Conservation (phyloP, 2,888 invertebrate genomes). For the Drymonia ruficornis region DNA sequence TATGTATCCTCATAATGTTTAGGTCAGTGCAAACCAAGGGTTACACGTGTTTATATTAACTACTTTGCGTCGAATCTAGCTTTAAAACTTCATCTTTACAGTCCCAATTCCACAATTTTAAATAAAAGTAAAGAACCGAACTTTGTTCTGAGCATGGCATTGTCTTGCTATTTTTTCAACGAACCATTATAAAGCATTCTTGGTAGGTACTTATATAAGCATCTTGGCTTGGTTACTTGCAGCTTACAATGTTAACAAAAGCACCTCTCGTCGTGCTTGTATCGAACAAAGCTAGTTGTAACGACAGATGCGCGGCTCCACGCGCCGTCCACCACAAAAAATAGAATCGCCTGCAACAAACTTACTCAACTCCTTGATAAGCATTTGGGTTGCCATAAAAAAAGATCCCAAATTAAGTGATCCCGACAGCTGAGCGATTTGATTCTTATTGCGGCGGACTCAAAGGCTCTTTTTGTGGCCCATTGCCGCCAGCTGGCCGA, state of each 20-base stretch:
- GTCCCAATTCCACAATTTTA: no score
- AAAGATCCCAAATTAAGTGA: conserved; percentile 22
- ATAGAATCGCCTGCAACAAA: conserved; percentile 29
- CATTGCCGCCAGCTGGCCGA: conserved; percentile 41
- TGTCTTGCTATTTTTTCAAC: no score
- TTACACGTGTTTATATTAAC: no score
- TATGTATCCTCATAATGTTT: no score
- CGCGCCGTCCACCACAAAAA: conserved; percentile 42
- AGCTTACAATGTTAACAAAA: neutral
- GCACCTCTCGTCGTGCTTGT: conserved; percentile 10
- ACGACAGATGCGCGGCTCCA: conserved; percentile 54
- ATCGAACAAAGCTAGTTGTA: conserved; percentile 24
- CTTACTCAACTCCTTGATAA: conserved; percentile 31
- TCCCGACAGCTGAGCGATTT: conserved; percentile 13
- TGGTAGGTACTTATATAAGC: no score
- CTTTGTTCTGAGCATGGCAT: no score
- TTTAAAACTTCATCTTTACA: no score
- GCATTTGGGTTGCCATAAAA: conserved; percentile 22
- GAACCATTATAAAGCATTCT: no score
- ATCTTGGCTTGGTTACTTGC: no score
- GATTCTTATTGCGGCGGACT: conserved; percentile 24
- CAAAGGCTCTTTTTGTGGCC: conserved; percentile 20
- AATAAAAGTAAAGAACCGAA: no score
- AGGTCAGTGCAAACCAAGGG: no score
- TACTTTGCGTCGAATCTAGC: no score